Evolutionary conservation across 2,888 invertebrate species (phyloP), one percentile per base, ranked within the genome.

Genomic region (Busseola fusca): DNA sequence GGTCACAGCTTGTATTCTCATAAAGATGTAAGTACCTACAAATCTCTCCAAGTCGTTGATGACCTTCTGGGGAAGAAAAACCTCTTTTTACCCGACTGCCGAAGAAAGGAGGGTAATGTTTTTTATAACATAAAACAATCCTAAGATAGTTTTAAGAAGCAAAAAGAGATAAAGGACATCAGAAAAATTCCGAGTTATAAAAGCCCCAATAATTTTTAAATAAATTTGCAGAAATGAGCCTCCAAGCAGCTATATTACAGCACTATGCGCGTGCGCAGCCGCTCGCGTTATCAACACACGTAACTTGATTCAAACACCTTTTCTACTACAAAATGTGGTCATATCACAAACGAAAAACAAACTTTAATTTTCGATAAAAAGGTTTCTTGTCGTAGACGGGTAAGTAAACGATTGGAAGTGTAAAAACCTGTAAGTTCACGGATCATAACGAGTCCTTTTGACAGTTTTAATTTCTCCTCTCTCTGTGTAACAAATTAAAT

Each of bases 391-490:
- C 0, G 16, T 18, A 12, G 0, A 6, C 10, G 3, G 25, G 1
- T 21, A 18, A 18, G 6, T 54, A 45, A 74, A 27, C 34, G 54
- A 65, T 76, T 68, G 34, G n/a, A n/a, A 42, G 59, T 12, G 1
- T 56, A 75, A 78, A 82, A 82, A 82, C 34, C 63, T 60, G 75
- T 69, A 74, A 58, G 50, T 76, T 74, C 71, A 72, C 48, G 65
- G 50, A 76, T 80, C 79, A 57, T 77, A 84, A 85, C 79, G 80
- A 86, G 75, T 66, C 76, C 80, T 83, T 86, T 86, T 84, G 87
- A 87, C 86, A 86, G 85, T 86, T 87, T 83, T 89, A 88, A 88
- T 89, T 86, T 84, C 78, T 81, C 63, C 69, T 81, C 85, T 76
- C 79, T 70, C 70, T 72, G 85, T 72, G 84, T 80, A 82, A 83